Evolutionary conservation across 64 coral and sea anemone genomes (phyloP).

Genomic region (Cladopsammia gracilis): DNA sequence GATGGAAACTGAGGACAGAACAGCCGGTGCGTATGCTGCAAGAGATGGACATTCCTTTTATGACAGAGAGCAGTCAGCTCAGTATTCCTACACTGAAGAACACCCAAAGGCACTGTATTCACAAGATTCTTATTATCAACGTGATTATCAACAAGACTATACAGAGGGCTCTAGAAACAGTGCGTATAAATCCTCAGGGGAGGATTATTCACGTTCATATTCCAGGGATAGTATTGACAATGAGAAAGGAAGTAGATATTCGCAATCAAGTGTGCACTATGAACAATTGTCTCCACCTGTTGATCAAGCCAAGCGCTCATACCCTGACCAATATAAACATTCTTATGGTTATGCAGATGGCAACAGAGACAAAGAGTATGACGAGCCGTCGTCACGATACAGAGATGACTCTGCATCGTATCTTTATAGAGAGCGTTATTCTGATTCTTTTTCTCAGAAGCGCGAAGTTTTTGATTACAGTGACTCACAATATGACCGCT

Average conservation of each 20-base stretch:
- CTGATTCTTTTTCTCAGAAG: constrained; percentile 26
- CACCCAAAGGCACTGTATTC: constrained; percentile 17
- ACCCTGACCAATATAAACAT: constrained; percentile 58
- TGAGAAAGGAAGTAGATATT: constrained; percentile 22
- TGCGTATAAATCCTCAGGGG: neutral
- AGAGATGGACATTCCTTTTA: constrained; percentile 5
- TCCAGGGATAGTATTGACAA: neutral
- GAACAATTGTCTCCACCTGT: constrained; percentile 89
- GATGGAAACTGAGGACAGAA: constrained; percentile 22
- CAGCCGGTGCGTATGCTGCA: constrained; percentile 3
- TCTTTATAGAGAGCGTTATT: constrained; percentile 64
- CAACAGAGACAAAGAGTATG: constrained; percentile 35
- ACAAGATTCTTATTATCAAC: constrained; percentile 48
- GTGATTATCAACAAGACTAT: constrained; percentile 33
- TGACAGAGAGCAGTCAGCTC: constrained; percentile 4
- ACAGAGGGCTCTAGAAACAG: constrained; percentile 2
- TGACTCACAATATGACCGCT: constrained; percentile 41
- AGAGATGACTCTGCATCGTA: constrained; percentile 65
- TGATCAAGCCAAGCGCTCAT: constrained; percentile 53
- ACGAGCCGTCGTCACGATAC: constrained; percentile 27
- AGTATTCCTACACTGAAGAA: constrained; percentile 38
- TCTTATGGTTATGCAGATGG: constrained; percentile 69
- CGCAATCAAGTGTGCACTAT: constrained; percentile 79
- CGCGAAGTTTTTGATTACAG: constrained; percentile 66
- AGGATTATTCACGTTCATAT: constrained; percentile 13